Percentiles rank a stretch among this genome's conserved stretches.
These are phyloP conservation scores for Psophia crepitans DNA, from an alignment of 2,113 vertebrate genomes.

Conservation along the genomic window DNA sequence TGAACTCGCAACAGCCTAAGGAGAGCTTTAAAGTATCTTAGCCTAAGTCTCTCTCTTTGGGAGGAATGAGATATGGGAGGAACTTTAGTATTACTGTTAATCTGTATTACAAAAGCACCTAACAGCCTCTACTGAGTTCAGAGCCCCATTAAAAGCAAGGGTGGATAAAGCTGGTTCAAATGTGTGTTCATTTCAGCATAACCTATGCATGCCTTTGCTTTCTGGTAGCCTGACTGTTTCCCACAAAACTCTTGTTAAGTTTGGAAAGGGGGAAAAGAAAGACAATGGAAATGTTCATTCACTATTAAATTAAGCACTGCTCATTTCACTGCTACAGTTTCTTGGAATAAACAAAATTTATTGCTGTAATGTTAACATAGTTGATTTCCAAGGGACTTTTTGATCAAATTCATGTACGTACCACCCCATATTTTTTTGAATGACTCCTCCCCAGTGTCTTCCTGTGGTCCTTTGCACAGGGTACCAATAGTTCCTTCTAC, in stretches of 20 bases:
- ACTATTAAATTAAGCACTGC: not conserved
- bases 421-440: not conserved
- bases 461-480: fast-evolving
- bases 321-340: not conserved
- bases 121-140: conserved; percentile 37
- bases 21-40: conserved; percentile 61
- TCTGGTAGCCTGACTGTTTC: not conserved
- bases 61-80: conserved; percentile 45
- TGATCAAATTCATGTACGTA: not conserved
- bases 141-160: not conserved
- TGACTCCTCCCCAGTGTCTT: not conserved
- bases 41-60: conserved; percentile 60
- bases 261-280: not conserved
- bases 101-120: conserved; percentile 61
- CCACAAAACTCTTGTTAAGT: not conserved
- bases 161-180: conserved; percentile 33
- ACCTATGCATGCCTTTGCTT: not conserved
- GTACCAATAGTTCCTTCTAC: not conserved
- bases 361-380: not conserved
- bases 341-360: not conserved
- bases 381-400: not conserved
- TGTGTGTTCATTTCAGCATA: not conserved
- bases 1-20: conserved; percentile 48
- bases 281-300: not conserved
- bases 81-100: conserved; percentile 56